Percentiles rank a stretch among this genome's conserved stretches.
phyloP scores from a whole-genome alignment of 2,888 invertebrate genomes.

The Seira ritae region DNA sequence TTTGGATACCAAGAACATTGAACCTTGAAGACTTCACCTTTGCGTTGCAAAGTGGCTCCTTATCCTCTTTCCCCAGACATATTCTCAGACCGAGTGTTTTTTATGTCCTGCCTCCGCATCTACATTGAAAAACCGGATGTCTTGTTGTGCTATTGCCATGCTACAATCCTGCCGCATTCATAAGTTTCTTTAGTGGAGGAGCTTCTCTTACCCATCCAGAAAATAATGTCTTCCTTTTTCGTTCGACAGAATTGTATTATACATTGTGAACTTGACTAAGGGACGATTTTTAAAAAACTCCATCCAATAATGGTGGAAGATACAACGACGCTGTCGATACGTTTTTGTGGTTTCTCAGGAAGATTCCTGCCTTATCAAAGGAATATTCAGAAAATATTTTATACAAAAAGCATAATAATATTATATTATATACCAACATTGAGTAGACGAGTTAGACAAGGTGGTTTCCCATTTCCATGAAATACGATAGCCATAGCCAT shows the following conservation, averaged over 20 bases:
- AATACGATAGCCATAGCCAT: constrained; percentile 47
- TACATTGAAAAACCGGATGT: background rate
- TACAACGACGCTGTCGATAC: background rate
- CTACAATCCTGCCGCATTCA: no score
- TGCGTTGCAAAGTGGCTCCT: background rate
- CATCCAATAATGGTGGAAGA: background rate
- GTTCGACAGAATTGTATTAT: background rate
- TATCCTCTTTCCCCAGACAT: background rate
- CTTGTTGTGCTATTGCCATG: background rate
- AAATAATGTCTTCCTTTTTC: background rate
- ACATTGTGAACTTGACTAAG: background rate
- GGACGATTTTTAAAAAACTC: background rate
- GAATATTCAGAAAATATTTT: background rate
- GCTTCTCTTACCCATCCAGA: background rate
- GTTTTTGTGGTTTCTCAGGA: background rate
- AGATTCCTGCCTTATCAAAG: no score
- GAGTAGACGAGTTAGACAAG: constrained; percentile 16
- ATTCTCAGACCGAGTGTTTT: background rate
- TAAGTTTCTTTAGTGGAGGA: background rate
- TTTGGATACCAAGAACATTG: background rate
- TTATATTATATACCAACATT: constrained; percentile 20
- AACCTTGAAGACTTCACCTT: background rate
- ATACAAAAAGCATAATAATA: constrained; percentile 19
- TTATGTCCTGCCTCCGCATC: background rate
- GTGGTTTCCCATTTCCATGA: constrained; percentile 41